A percentile compares a stretch with the other conserved stretches of the same genome.
These are phyloP conservation scores for Monopterus albus DNA, from an alignment of 2,113 vertebrate species.

Conservation along the genomic window DNA sequence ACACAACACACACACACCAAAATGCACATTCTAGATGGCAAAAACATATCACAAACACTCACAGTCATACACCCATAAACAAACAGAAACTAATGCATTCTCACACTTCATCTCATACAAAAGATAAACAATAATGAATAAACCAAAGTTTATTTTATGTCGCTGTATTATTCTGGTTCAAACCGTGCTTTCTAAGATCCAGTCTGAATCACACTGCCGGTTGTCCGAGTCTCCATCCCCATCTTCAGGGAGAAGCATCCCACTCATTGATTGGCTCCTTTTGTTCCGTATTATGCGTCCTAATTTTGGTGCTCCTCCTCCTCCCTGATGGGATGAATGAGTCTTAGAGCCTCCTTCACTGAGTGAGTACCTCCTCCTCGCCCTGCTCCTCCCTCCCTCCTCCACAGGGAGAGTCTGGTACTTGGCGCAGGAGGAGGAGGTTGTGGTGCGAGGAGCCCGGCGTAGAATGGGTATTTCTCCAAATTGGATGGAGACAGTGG, in stretches of 20 bases:
- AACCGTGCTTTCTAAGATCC: conserved; percentile 95
- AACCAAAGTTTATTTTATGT: conserved; percentile 50
- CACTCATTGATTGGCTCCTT: conserved; percentile 93
- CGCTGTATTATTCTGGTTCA: conserved; percentile 73
- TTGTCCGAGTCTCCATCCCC: conserved; percentile 79
- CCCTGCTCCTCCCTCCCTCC: conserved; percentile 75
- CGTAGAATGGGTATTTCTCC: conserved; percentile 75
- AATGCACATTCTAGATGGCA: conserved; percentile 47
- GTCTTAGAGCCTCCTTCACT: conserved; percentile 82
- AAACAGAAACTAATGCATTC: conserved; percentile 46
- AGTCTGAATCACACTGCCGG: conserved; percentile 88
- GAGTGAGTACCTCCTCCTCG: conserved; percentile 89
- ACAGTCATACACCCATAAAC: conserved; percentile 37
- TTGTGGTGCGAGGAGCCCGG: conserved; percentile 50
- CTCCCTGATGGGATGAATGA: conserved; percentile 57
- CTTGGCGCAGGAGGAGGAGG: conserved; percentile 53
- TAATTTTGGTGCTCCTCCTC: conserved; percentile 74
- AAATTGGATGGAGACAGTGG: conserved; percentile 53
- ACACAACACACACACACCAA: conserved; percentile 40
- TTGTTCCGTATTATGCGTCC: conserved; percentile 83
- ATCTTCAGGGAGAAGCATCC: conserved; percentile 84
- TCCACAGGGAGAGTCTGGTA: conserved; percentile 83
- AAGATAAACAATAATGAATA: conserved; percentile 40
- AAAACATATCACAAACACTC: conserved; percentile 24
- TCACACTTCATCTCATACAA: conserved; percentile 41